Evolutionary conservation across 2,888 invertebrate species (phyloP).

Genomic region (Dryocosmus kuriphilus): DNA sequence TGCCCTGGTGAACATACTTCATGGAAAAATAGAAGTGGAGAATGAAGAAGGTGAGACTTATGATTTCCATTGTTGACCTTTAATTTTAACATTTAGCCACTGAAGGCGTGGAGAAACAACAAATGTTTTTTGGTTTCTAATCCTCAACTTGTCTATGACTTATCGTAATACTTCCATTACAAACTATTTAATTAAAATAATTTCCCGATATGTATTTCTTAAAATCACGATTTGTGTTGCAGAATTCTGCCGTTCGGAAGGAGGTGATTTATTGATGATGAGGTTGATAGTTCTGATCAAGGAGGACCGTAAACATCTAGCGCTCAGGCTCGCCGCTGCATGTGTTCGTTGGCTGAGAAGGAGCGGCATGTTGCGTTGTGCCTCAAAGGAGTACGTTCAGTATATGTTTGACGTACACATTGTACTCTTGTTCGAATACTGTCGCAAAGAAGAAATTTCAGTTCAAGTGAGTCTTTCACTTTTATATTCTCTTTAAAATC

Average conservation of each 20-base stretch:
- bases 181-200: neutral
- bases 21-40: constrained; percentile 75
- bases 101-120: no score
- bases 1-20: constrained; percentile 76
- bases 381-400: constrained; percentile 79
- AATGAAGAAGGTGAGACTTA: constrained; percentile 75
- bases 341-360: constrained; percentile 80
- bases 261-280: constrained; percentile 81
- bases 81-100: no score
- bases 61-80: no score
- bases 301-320: constrained; percentile 82
- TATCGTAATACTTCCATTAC: no score
- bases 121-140: no score
- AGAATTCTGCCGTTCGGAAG: constrained; percentile 82
- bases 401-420: constrained; percentile 82
- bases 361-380: constrained; percentile 72
- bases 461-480: constrained; percentile 76
- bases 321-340: constrained; percentile 80
- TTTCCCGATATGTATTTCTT: neutral
- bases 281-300: constrained; percentile 82
- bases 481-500: neutral
- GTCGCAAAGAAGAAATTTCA: constrained; percentile 79
- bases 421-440: constrained; percentile 80
- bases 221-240: constrained; percentile 73
- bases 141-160: no score